phyloP scores from a whole-genome alignment of 1,140 invertebrate species.

The Conus ventricosus region DNA sequence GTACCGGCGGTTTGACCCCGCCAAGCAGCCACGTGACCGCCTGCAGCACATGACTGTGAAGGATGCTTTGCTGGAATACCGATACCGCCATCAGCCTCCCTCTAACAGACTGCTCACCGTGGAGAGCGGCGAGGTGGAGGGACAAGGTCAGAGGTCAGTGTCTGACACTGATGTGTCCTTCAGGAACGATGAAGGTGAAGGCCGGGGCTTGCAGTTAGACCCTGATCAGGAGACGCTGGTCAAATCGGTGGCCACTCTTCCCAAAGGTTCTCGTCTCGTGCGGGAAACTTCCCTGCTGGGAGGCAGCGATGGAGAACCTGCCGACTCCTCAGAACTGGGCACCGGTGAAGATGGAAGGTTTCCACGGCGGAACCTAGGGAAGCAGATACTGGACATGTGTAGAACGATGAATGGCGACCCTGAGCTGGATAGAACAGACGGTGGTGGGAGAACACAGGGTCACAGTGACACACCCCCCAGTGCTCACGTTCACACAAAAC shows the following conservation, averaged over 20 bases:
- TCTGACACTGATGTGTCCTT: slow-evolving; percentile 21
- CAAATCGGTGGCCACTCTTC: slow-evolving; percentile 14
- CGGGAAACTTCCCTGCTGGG: background rate
- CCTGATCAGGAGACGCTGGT: background rate
- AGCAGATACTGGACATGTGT: slow-evolving; percentile 24
- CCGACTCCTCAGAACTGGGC: background rate
- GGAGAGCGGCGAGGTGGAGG: background rate
- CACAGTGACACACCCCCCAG: background rate
- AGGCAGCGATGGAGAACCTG: background rate
- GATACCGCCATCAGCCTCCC: background rate
- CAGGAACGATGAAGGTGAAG: background rate
- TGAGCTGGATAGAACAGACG: background rate
- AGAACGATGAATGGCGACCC: background rate
- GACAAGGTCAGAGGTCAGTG: background rate
- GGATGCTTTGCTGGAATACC: slow-evolving; percentile 43
- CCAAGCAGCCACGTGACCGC: slow-evolving; percentile 44
- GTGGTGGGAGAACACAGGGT: background rate
- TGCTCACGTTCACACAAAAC: background rate
- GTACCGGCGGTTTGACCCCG: slow-evolving; percentile 33
- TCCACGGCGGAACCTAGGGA: background rate
- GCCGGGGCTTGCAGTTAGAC: background rate
- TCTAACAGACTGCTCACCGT: background rate
- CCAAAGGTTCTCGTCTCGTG: slow-evolving; percentile 1
- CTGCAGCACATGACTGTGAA: slow-evolving; percentile 48
- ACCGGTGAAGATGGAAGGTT: background rate